These are phyloP conservation scores for Novumbra hubbsi DNA, from an alignment of 2,797 vertebrate genomes.

Conservation along the genomic window DNA sequence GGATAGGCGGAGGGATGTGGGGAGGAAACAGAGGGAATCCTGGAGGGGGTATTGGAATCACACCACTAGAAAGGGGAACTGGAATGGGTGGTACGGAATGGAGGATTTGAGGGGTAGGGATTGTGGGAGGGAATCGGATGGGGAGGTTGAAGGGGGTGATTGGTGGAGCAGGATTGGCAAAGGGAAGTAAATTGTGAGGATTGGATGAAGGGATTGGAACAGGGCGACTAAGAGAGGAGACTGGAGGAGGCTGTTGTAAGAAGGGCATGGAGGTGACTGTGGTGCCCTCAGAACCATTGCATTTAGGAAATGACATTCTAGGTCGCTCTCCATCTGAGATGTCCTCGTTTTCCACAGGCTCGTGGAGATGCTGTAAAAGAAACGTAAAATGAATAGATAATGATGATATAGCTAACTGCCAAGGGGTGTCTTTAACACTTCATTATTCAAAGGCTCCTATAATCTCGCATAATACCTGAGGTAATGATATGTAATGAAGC, in stretches of 20 bases:
- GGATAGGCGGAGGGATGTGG: conserved; percentile 60
- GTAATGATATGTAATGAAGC: conserved; percentile 1
- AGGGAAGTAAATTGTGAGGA: conserved; percentile 57
- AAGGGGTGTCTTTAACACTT: neutral
- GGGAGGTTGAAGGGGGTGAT: conserved; percentile 40
- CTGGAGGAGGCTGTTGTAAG: conserved; percentile 68
- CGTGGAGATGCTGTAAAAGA: conserved; percentile 74
- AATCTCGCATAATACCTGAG: conserved; percentile 44
- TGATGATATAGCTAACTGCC: no score
- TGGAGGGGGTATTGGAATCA: conserved; percentile 72
- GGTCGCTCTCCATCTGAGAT: conserved; percentile 77
- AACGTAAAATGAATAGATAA: conserved; percentile 17
- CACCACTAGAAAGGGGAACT: conserved; percentile 56
- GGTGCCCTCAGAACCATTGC: conserved; percentile 53
- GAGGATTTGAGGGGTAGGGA: conserved; percentile 33
- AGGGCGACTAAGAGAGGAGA: conserved; percentile 66
- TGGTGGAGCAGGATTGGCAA: conserved; percentile 26
- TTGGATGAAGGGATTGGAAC: conserved; percentile 66
- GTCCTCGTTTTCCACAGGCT: conserved; percentile 82
- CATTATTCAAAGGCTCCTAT: no score
- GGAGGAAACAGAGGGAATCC: conserved; percentile 78
- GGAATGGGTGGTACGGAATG: conserved; percentile 50
- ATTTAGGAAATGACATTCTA: conserved; percentile 68
- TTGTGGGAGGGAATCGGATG: conserved; percentile 17
- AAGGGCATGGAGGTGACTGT: conserved; percentile 72